These are phyloP conservation scores for Spilosoma lubricipeda DNA, from an alignment of 2,888 invertebrate genomes.

Conservation along the genomic window DNA sequence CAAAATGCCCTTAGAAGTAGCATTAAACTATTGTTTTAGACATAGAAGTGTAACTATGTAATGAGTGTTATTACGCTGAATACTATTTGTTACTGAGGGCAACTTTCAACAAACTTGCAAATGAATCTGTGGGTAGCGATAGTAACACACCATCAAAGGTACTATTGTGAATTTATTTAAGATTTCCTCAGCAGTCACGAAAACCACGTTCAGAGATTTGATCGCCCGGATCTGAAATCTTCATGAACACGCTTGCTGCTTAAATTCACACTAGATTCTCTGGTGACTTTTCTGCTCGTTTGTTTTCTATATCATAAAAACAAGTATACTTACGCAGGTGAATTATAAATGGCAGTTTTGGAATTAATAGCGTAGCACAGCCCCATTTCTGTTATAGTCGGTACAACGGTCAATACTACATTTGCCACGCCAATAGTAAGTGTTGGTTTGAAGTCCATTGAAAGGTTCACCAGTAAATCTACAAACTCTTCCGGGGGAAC, in stretches of 20 bases:
- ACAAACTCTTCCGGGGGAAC: conserved; percentile 86
- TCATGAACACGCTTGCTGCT: too few relatives aligned
- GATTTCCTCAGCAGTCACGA: background rate
- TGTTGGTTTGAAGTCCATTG: conserved; percentile 79
- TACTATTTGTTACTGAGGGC: too few relatives aligned
- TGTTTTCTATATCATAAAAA: too few relatives aligned
- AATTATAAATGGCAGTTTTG: conserved; percentile 86
- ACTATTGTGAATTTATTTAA: too few relatives aligned
- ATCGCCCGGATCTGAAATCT: too few relatives aligned
- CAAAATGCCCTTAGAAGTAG: background rate
- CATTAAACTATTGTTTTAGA: background rate
- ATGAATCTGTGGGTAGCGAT: background rate
- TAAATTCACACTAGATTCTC: too few relatives aligned
- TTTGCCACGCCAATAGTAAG: conserved; percentile 85
- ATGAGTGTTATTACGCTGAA: too few relatives aligned
- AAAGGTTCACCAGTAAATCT: conserved; percentile 84
- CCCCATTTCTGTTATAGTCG: conserved; percentile 89
- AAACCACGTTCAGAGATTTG: background rate
- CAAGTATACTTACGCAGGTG: conserved; percentile 77
- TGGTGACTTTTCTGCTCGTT: too few relatives aligned
- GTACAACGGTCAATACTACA: conserved; percentile 81
- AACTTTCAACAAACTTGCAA: background rate
- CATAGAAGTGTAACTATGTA: background rate
- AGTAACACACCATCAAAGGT: background rate
- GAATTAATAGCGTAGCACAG: conserved; percentile 90